phyloP scores from a whole-genome alignment of 2,797 vertebrate genomes.

The Eulemur coronatus region DNA sequence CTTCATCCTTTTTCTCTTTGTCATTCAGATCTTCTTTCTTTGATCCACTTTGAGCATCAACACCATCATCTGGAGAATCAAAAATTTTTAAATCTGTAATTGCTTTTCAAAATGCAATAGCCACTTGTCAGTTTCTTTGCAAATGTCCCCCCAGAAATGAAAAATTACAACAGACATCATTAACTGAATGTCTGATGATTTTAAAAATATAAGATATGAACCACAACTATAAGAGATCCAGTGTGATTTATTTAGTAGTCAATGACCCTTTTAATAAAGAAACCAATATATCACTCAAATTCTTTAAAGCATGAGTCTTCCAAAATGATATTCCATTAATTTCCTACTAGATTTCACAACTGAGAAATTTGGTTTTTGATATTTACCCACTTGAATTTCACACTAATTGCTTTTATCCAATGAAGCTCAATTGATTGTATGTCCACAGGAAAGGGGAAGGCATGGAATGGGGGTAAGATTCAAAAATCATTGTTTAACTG shows the following conservation, averaged over 20 bases:
- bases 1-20: conserved; percentile 98
- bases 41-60: conserved; percentile 90
- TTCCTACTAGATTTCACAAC: neutral
- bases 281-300: conserved; percentile 48
- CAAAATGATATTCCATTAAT: neutral
- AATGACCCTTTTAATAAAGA: neutral
- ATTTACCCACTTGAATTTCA: neutral
- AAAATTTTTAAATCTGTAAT: neutral
- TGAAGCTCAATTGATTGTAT: neutral
- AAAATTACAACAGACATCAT: neutral
- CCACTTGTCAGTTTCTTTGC: neutral
- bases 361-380: neutral
- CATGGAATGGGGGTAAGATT: neutral
- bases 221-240: conserved; percentile 15
- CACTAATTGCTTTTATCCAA: neutral
- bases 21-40: conserved; percentile 98
- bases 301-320: neutral
- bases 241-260: conserved; percentile 43
- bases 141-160: neutral
- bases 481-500: neutral
- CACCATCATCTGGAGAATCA: conserved; percentile 90
- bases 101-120: conserved; percentile 24
- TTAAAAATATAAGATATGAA: neutral
- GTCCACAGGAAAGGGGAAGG: neutral
- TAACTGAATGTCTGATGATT: neutral